Evolutionary conservation across 2,888 invertebrate species (phyloP).

Genomic region (Lasioglossum zephyrum): DNA sequence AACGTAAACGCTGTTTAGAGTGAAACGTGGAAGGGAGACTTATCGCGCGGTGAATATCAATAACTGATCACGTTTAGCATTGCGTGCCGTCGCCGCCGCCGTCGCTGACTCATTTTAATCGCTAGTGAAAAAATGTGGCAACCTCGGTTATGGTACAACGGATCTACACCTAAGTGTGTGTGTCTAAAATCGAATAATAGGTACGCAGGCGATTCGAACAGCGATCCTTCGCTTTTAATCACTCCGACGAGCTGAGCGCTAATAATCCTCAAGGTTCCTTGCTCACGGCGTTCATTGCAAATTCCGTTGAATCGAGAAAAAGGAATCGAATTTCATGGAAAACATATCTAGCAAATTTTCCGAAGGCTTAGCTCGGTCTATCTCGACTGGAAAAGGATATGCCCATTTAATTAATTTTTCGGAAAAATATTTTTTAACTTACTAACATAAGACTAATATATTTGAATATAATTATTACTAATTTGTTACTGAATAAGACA

Average conservation of each 20-base stretch:
- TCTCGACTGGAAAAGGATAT: not conserved
- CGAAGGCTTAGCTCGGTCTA: not conserved
- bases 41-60: constrained; percentile 29
- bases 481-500: too few species aligned
- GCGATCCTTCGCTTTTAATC: not conserved
- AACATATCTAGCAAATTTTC: not conserved
- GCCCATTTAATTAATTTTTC: too few species aligned
- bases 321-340: not conserved
- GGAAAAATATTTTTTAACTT: too few species aligned
- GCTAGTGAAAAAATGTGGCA: constrained; percentile 9
- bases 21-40: not conserved
- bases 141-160: not conserved
- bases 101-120: constrained; percentile 37
- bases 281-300: not conserved
- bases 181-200: not conserved
- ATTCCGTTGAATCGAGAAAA: not conserved
- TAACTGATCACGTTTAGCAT: constrained; percentile 24
- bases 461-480: too few species aligned
- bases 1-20: not conserved
- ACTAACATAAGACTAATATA: too few species aligned
- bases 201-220: not conserved
- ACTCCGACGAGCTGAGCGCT: not conserved
- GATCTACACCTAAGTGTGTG: not conserved
- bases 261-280: not conserved
- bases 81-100: constrained; percentile 3